phyloP scores from a whole-genome alignment of 2,113 vertebrate species.

The Halichoerus grypus region DNA sequence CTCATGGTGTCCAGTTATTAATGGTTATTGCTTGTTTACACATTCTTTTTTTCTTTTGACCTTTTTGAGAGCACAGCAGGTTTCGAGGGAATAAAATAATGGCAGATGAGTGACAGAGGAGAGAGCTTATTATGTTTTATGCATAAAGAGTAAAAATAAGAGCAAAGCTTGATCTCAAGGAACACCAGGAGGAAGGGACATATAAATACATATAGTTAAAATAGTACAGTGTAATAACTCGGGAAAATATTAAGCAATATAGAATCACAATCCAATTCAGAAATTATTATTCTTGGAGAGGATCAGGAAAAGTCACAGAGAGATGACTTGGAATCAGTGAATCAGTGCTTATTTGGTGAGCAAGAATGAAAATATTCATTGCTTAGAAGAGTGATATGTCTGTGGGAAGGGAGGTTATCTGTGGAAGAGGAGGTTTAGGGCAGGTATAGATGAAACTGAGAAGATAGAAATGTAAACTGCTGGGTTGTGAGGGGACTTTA shows the following conservation, averaged over 20 bases:
- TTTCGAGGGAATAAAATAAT: not conserved
- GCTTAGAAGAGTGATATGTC: not conserved
- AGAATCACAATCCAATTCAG: not conserved
- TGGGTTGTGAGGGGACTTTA: not conserved
- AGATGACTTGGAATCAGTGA: not conserved
- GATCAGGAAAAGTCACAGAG: not conserved
- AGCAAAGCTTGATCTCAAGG: not conserved
- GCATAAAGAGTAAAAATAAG: not conserved
- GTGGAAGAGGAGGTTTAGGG: not conserved
- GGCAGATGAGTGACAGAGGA: not conserved
- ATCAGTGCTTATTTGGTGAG: conserved; percentile 12
- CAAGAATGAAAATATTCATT: not conserved
- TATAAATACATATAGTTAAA: not conserved
- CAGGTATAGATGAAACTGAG: not conserved
- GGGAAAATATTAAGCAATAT: not conserved
- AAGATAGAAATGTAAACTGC: not conserved
- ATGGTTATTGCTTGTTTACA: not conserved
- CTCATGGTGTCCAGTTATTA: not conserved
- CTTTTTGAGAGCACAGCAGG: not conserved
- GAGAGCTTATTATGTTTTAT: not conserved
- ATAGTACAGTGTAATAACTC: not conserved
- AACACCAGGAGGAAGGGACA: not conserved
- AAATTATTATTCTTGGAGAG: conserved; percentile 4
- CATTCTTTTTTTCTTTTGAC: not conserved
- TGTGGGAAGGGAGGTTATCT: not conserved